Base-by-base conservation (phyloP, 2,888 invertebrate genomes). In the Noctua comes region DNA sequence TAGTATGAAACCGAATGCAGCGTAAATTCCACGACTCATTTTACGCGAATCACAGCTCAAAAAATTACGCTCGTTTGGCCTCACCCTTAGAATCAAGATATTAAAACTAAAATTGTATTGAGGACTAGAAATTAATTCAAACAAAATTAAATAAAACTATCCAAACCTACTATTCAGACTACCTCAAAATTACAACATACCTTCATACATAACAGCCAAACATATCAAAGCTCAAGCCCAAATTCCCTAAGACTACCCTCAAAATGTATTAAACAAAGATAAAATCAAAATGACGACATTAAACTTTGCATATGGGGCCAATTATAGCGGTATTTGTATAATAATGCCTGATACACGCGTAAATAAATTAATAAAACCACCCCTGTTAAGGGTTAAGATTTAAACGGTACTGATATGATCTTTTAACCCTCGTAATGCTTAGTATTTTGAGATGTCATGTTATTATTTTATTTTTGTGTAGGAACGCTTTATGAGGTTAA, bases 331-430 rank as follows among this genome's bases (percentile, higher is more conserved):
- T 93, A 94, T 94, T 95, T 93, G 95, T 94, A 92, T 93, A 93
- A 93, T 94, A 91, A 91, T 85, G 91, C 84, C 85, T 91, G 95
- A 95, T 96, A 96, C 92, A 94, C 90, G 93, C 92, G 93, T 94
- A 95, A 95, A 96, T 96, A 96, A 95, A 96, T 96, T 96, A 96
- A 96, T 96, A 96, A 96, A 95, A 94, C 93, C 74, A 92, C 93
- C 95, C 96, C 80, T 89, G 91, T 88, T 89, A 93, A 93, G 95
- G 96, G 96, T 93, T 95, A 94, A 95, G 95, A 95, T 95, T 94
- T 93, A 92, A 93, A 93, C 90, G 90, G 79, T 77, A 75, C 83
- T 83, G 96, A 95, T 81, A 94, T 90, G 89, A 94, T 95, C 94
- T 91, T 88, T 88, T 90, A 93, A 93, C 93, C 93, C 93, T 93